A percentile compares a stretch with the other conserved stretches of the same genome.
Conservation (phyloP, 1,140 invertebrate species). For the Pteromalus puparum region DNA sequence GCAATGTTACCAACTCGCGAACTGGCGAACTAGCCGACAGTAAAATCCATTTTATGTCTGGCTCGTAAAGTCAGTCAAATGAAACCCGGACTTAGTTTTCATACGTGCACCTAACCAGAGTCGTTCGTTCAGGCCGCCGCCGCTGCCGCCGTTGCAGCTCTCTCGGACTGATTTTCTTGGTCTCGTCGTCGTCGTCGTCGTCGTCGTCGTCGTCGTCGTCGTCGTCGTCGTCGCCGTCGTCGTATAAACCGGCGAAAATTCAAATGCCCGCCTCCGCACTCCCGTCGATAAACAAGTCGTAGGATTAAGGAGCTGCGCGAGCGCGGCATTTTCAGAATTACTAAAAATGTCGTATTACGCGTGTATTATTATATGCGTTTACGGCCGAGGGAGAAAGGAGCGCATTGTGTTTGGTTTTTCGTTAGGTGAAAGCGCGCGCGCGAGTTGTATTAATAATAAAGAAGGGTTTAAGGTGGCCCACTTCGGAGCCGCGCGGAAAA, state of each 20-base stretch:
- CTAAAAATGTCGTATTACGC: slow-evolving; percentile 32
- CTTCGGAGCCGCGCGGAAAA: neutral
- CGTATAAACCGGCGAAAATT: slow-evolving; percentile 18
- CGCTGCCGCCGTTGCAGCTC: slow-evolving; percentile 19
- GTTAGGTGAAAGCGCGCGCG: neutral
- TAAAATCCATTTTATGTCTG: slow-evolving; percentile 73
- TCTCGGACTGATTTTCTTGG: slow-evolving; percentile 49
- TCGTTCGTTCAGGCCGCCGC: slow-evolving; percentile 31
- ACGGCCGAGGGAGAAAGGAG: neutral
- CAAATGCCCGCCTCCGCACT: slow-evolving; percentile 31
- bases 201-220: neutral
- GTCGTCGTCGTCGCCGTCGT: neutral
- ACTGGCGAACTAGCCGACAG: slow-evolving; percentile 73
- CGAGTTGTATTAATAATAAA: slow-evolving; percentile 6
- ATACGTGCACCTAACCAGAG: slow-evolving; percentile 66
- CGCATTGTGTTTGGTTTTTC: slow-evolving; percentile 21
- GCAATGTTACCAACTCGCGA: slow-evolving; percentile 73
- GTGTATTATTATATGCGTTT: neutral
- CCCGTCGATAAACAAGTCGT: slow-evolving; percentile 42
- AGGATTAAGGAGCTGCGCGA: slow-evolving; percentile 30
- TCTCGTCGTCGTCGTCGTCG: neutral
- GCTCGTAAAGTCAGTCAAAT: slow-evolving; percentile 73
- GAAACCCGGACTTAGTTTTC: slow-evolving; percentile 73
- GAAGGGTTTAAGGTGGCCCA: neutral
- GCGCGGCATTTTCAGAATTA: slow-evolving; percentile 40